Evolutionary conservation across 2,888 invertebrate genomes (phyloP).

Genomic region (Parapristionchus giblindavisi): DNA sequence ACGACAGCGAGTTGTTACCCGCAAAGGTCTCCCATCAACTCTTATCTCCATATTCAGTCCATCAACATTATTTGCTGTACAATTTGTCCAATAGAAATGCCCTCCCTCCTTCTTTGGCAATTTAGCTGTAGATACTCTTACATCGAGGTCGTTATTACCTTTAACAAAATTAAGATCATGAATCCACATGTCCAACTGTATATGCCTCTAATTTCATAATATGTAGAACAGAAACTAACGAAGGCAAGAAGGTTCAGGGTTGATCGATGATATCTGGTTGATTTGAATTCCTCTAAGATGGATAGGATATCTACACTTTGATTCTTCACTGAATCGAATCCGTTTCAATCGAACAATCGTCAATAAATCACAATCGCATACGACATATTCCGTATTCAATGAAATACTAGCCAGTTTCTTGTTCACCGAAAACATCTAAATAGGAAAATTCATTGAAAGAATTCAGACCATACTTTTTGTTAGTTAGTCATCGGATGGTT

Average conservation of each 20-base stretch:
- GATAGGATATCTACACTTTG: neutral
- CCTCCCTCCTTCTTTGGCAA: conserved; percentile 16
- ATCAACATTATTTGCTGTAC: neutral
- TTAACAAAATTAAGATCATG: too few relatives aligned
- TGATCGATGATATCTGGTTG: too few relatives aligned
- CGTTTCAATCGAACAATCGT: conserved; percentile 10
- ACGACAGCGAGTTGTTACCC: neutral
- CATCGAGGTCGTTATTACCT: too few relatives aligned
- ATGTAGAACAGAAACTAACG: too few relatives aligned
- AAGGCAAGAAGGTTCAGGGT: too few relatives aligned
- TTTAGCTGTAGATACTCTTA: too few relatives aligned
- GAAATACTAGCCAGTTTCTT: neutral
- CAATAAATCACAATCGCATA: conserved; percentile 19
- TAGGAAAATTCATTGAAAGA: neutral
- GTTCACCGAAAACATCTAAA: conserved; percentile 2
- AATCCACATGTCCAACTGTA: too few relatives aligned
- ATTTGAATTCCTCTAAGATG: neutral
- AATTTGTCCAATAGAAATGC: neutral
- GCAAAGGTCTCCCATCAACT: conserved; percentile 21
- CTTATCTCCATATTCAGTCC: conserved; percentile 8
- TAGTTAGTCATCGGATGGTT: too few relatives aligned
- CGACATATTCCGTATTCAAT: neutral
- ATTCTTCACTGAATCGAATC: too few relatives aligned
- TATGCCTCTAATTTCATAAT: too few relatives aligned
- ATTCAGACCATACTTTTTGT: too few relatives aligned